These are phyloP conservation scores for Plecotus auritus DNA, from an alignment of 2,113 vertebrate species.

Conservation along the genomic window DNA sequence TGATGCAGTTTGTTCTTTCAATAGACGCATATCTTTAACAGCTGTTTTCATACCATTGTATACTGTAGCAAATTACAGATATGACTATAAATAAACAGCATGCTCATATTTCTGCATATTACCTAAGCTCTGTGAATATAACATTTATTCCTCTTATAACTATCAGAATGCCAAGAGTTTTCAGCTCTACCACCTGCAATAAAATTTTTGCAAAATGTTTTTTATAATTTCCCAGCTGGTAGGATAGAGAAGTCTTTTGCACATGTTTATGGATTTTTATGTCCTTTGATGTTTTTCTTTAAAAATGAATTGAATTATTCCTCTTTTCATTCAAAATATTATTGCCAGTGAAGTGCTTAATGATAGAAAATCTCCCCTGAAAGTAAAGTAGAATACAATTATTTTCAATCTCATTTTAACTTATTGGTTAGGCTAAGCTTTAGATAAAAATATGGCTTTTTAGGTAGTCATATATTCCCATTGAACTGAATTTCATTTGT, in stretches of 20 bases:
- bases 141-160: slow-evolving; percentile 29
- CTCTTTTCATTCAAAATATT: slow-evolving; percentile 9
- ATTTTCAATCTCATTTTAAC: slow-evolving; percentile 21
- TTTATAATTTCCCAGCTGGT: slow-evolving; percentile 46
- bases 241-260: slow-evolving; percentile 13
- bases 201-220: slow-evolving; percentile 40
- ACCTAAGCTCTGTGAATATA: slow-evolving; percentile 19
- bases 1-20: slow-evolving; percentile 6
- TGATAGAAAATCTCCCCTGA: background rate
- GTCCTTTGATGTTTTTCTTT: background rate
- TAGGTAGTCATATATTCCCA: background rate
- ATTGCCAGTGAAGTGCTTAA: background rate
- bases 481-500: background rate
- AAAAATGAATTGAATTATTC: background rate
- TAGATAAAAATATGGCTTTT: background rate
- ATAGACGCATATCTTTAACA: background rate
- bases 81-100: slow-evolving; percentile 32
- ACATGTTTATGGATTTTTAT: slow-evolving; percentile 51
- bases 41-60: slow-evolving; percentile 17
- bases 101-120: slow-evolving; percentile 25
- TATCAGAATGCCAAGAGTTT: slow-evolving; percentile 35
- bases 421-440: background rate
- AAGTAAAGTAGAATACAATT: slow-evolving; percentile 19
- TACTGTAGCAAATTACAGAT: slow-evolving; percentile 28
- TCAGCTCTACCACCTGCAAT: slow-evolving; percentile 30